These are phyloP conservation scores for Cheilosia impressa DNA, from an alignment of 2,888 invertebrate species.

Conservation along the genomic window DNA sequence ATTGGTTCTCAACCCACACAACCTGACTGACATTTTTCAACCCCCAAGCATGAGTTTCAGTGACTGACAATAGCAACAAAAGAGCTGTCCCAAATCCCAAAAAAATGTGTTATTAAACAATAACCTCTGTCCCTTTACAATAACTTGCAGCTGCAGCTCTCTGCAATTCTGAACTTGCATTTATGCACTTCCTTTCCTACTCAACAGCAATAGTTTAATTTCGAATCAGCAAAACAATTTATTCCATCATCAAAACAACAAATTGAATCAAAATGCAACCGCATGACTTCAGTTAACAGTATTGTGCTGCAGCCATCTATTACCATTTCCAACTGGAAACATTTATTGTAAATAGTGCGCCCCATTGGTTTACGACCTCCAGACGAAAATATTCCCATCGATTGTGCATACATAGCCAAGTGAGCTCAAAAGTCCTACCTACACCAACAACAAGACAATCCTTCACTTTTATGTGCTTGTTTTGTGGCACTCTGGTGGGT, in stretches of 20 bases:
- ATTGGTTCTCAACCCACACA: too few species aligned
- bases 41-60: too few species aligned
- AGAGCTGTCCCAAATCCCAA: too few species aligned
- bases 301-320: background rate
- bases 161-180: too few species aligned
- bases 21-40: too few species aligned
- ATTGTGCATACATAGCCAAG: slow-evolving; percentile 53
- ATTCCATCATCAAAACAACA: background rate
- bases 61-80: too few species aligned
- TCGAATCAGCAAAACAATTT: slow-evolving; percentile 1
- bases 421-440: slow-evolving; percentile 14
- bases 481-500: slow-evolving; percentile 37
- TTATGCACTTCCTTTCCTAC: too few species aligned
- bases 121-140: too few species aligned
- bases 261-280: slow-evolving; percentile 10
- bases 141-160: too few species aligned
- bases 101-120: too few species aligned
- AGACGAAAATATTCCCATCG: slow-evolving; percentile 69
- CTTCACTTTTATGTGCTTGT: slow-evolving; percentile 41
- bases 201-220: background rate
- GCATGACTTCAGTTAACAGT: slow-evolving; percentile 1
- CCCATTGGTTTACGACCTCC: slow-evolving; percentile 45
- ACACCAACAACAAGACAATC: slow-evolving; percentile 34
- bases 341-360: slow-evolving; percentile 2
- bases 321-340: background rate